These are phyloP conservation scores for Plebejus argus DNA, from an alignment of 2,888 invertebrate species.

Conservation along the genomic window DNA sequence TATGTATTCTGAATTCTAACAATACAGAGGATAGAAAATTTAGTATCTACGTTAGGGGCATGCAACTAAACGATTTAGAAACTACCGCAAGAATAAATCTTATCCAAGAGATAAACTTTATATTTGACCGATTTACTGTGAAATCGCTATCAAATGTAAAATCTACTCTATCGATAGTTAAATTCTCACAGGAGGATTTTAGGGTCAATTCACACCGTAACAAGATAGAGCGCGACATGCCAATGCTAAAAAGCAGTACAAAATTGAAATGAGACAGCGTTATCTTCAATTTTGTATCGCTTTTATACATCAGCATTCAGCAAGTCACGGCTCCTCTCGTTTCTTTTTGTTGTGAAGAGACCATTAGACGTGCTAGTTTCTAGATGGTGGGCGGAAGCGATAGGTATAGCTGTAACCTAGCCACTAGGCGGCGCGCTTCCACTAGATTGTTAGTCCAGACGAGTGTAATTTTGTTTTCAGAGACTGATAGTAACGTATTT, in stretches of 20 bases:
- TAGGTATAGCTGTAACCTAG: background rate
- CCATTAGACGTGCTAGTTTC: background rate
- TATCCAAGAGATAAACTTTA: background rate
- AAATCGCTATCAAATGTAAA: constrained; percentile 8
- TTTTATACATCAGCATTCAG: background rate
- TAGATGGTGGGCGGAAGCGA: constrained; percentile 2
- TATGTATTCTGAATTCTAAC: background rate
- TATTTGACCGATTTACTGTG: background rate
- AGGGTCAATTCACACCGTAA: background rate
- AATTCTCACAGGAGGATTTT: background rate
- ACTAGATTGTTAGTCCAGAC: background rate
- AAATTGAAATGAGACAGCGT: background rate
- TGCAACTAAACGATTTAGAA: constrained; percentile 19
- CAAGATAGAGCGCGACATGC: background rate
- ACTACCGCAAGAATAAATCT: constrained; percentile 5
- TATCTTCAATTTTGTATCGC: background rate
- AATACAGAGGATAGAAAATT: background rate
- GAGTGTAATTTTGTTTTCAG: background rate
- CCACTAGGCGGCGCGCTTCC: background rate
- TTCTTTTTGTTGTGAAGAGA: background rate
- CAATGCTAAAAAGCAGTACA: background rate
- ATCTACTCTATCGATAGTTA: background rate
- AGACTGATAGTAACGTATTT: background rate
- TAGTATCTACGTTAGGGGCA: background rate
- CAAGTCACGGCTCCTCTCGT: background rate